Evolutionary conservation across 2,888 invertebrate species (phyloP).

Genomic region (Pheosia tremula): DNA sequence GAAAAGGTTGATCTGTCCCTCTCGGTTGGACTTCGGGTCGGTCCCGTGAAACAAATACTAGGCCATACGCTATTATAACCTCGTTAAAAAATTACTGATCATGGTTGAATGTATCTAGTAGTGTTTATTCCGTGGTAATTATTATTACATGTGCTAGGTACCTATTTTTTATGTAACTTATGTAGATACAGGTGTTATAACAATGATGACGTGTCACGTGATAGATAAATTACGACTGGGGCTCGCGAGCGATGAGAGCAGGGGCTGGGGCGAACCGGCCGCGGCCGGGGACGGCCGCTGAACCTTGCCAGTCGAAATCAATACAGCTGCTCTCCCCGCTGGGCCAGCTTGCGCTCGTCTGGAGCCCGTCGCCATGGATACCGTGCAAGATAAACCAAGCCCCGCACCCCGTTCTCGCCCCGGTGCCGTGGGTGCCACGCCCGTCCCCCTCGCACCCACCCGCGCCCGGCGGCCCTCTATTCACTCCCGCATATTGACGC

Average conservation of each 20-base stretch:
- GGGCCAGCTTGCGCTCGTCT: constrained; percentile 62
- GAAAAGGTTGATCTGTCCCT: no score
- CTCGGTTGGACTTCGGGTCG: no score
- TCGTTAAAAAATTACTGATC: no score
- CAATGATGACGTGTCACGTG: constrained; percentile 8
- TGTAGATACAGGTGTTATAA: background rate
- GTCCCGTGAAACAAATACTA: no score
- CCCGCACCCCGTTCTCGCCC: constrained; percentile 41
- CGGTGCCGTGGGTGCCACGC: constrained; percentile 22
- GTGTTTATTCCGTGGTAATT: no score
- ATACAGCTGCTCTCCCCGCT: constrained; percentile 85
- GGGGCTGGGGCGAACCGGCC: constrained; percentile 46
- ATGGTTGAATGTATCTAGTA: no score
- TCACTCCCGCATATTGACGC: constrained; percentile 27
- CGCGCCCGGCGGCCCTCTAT: constrained; percentile 27
- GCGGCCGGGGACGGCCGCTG: constrained; percentile 66
- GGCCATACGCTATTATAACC: no score
- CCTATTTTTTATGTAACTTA: background rate
- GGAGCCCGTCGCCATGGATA: constrained; percentile 76
- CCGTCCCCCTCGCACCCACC: constrained; percentile 16
- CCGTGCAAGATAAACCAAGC: constrained; percentile 61
- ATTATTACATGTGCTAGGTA: no score
- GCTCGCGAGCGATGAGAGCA: constrained; percentile 46
- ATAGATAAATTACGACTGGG: constrained; percentile 32
- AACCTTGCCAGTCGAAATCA: constrained; percentile 80